Base-by-base conservation (phyloP, 2,888 invertebrate genomes). In the Erebia ligea region DNA sequence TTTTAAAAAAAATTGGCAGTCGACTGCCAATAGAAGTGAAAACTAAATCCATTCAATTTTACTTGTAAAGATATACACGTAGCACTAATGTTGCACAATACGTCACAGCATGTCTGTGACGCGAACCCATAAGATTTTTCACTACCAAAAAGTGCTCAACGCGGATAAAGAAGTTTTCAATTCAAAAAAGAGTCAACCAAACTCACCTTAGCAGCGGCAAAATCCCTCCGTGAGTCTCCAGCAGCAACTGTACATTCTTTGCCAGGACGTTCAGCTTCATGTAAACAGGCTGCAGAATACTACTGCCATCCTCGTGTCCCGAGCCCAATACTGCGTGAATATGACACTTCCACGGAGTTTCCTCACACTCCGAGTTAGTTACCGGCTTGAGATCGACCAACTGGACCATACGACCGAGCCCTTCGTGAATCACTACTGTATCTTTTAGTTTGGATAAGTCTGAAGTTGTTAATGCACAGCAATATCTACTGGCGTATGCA, bases 401-500 rank as follows among this genome's bases (percentile, higher is more conserved):
- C 76, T 93, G 91, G 2, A 93, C 92, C 82, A 91, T 85, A 1
- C 93, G 83, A 0, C 93, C 92, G 75, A 85, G 88, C 0, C 89
- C 90, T 63, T 92, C 93, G 72, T 92, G 91, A 9, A 92, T 87
- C 0, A 90, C 63, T 0, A 92, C 96, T 0, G 97, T 95, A 80
- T 98, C 98, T 77, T 95, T 95, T 84, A 98, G 94, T 80, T 96
- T 95, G 70, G 95, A 95, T 61, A 97, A 91, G 76, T 96, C 96
- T 0, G 96, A 95, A 0, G 96, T 95, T 13, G 96, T 96, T 5
- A 96, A 92, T 0, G 96, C 96, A 75, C 96, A 95, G 85, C 97
- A 96, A 82, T 96, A 97, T 10, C 97, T 95, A 78, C 96, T 96
- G 77, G 98, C 97, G 84, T 97, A 97, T 72, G 97, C 94, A 83